Evolutionary conservation across 1,140 invertebrate genomes (phyloP), one percentile per base, ranked within the genome.

Genomic region (Pogonognathellus flavescens): DNA sequence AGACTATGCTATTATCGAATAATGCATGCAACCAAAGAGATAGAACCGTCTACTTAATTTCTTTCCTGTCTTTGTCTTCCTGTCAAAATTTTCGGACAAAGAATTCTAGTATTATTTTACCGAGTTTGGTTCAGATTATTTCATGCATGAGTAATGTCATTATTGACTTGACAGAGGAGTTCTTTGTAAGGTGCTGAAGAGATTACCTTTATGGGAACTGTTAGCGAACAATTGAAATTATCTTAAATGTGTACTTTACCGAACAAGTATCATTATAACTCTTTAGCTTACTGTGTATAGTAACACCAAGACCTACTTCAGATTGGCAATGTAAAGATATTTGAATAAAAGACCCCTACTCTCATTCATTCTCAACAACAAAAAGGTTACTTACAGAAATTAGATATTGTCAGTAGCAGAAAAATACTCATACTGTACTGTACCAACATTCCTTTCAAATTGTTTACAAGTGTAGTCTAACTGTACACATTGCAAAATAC

Each of bases 111-210:
- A 76, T 76, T 10, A 76, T 76, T 41, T 76, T 76, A 76, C 31
- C 70, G 31, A 76, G 70, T 41, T 76, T n/a, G 41, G 70, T 50
- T 76, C 41, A 76, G 41, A 76, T 76, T n/a, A 50, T 50, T 76
- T 76, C 70, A 76, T 76, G 70, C 70, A 76, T 76, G 70, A 76
- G 41, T 50, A 49, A 50, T 50, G 41, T 76, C 41, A 76, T 76
- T 76, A 25, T n/a, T 50, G 70, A 76, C 25, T 13, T n/a, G 53
- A 57, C n/a, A 57, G 53, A 76, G 41, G 41, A 18, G 25, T 18
- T 49, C 41, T 41, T n/a, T 76, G 70, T 50, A 49, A 7, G 25
- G 31, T 41, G 70, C 25, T 14, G 11, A 3, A 57, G 53, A 66
- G 70, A 76, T 50, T 76, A 50, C 41, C 31, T 76, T 16, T 49